phyloP scores from a whole-genome alignment of 2,113 vertebrate genomes.

The Xyliphius kryptos region DNA sequence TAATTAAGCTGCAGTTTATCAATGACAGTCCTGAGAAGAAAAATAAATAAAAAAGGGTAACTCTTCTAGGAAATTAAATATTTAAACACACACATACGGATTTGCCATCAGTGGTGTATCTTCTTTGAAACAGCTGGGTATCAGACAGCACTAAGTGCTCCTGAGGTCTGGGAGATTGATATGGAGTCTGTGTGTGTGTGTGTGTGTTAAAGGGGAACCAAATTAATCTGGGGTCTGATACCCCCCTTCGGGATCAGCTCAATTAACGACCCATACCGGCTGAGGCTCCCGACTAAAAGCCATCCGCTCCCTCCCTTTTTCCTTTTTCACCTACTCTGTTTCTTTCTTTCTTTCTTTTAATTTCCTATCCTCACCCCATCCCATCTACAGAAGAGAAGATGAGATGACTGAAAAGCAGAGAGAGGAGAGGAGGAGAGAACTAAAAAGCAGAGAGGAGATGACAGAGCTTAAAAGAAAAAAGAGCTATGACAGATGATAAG shows the following conservation, averaged over 20 bases:
- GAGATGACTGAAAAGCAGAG: constrained; percentile 12
- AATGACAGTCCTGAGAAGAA: too few relatives aligned
- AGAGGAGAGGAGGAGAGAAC: not conserved
- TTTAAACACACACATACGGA: constrained; percentile 8
- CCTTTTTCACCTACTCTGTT: not conserved
- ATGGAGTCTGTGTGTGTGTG: constrained; percentile 33
- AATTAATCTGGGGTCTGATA: constrained; percentile 47
- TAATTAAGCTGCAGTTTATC: too few relatives aligned
- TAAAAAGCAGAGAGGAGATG: not conserved
- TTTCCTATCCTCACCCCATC: too few relatives aligned
- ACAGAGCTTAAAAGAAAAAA: too few relatives aligned
- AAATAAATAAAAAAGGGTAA: too few relatives aligned
- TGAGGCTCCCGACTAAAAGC: constrained; percentile 43
- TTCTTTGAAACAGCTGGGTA: constrained; percentile 31
- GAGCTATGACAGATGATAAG: too few relatives aligned
- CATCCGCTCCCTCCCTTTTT: constrained; percentile 13
- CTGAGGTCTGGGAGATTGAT: constrained; percentile 37
- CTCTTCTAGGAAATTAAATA: too few relatives aligned
- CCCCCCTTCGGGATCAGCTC: constrained; percentile 43
- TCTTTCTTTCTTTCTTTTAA: not conserved
- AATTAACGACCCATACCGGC: constrained; percentile 44
- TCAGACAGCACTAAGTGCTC: constrained; percentile 31
- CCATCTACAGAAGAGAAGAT: constrained; percentile 5
- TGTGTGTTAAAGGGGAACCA: constrained; percentile 32
- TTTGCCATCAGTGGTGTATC: constrained; percentile 15